phyloP scores from a whole-genome alignment of 92 coral and sea anemone genomes.

The Bergia sp. region DNA sequence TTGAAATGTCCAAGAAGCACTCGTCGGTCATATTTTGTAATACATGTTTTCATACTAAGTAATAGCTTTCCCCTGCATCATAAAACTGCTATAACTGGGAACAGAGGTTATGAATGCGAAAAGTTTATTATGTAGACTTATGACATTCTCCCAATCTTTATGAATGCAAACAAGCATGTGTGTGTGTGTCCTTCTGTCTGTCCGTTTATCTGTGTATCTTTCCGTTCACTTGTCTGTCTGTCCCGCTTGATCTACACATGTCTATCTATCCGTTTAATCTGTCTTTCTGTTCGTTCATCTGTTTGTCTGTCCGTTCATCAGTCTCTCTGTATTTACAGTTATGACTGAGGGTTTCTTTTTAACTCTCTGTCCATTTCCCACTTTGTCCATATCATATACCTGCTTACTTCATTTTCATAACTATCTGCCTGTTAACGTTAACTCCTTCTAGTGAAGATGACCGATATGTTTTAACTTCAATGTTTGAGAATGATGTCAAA shows the following conservation, averaged over 20 bases:
- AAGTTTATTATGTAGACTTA: no score
- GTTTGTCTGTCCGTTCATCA: no score
- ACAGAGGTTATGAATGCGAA: no score
- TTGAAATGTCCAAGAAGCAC: not conserved
- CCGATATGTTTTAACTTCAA: not conserved
- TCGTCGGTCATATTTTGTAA: not conserved
- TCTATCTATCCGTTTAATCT: no score
- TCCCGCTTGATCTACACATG: not conserved
- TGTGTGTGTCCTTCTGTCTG: not conserved
- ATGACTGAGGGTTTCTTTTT: no score
- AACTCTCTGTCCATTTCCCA: no score
- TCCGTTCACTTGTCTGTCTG: not conserved
- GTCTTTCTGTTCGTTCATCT: no score
- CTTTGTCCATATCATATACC: not conserved
- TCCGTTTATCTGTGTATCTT: not conserved
- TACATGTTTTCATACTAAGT: not conserved
- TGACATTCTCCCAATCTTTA: not conserved
- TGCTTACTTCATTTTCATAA: not conserved
- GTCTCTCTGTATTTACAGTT: no score
- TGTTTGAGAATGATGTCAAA: not conserved
- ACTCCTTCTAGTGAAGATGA: not conserved
- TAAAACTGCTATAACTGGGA: no score
- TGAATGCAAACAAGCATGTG: not conserved
- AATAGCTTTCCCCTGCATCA: no score
- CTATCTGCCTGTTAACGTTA: not conserved